Base-by-base conservation (phyloP, 2,113 vertebrate species). In the Montifringilla adamsi region DNA sequence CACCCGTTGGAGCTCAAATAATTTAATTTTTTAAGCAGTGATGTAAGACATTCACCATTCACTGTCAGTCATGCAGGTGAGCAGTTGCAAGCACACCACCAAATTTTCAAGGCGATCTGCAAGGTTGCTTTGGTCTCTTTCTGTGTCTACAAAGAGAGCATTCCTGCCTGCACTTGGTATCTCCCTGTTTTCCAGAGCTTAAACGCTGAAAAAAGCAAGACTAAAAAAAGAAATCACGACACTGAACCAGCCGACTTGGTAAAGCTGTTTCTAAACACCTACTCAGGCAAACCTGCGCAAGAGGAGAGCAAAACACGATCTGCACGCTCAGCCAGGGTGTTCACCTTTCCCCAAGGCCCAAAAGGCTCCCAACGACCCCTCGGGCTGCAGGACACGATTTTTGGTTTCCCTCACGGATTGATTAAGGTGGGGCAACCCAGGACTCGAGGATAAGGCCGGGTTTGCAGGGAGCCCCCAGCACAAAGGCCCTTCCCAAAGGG, bases 151-250 rank as follows among this genome's bases (percentile, higher is more conserved):
- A 35, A 94, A 85, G 92, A 90, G 90, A 92, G 82, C 88, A 73
- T 73, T 64, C 67, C 60, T 84, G 83, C 79, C 93, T 90, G 30
- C 86, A 7, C 39, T 55, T 28, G 59, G 60, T 52, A 88, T 53
- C 83, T 81, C 92, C 78, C 59, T 87, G 91, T 55, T 84, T 77
- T 73, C 84, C 60, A 74, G 5, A 79, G 86, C 56, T 92, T 28
- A 10, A 43, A 43, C 0, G 6, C 91, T 75, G 93, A 86, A 77
- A 95, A 93, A 95, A 70, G 73, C 73, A 80, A 55, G 59, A 21
- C 83, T 92, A 93, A 90, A 92, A 96, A 90, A 96, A 97, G 96
- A 49, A 91, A 91, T 88, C 92, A 91, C 85, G 83, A 91, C 69
- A 8, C 58, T 62, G 93, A 75, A 97, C 85, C 53, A 70, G 91